Percentiles rank a stretch among this genome's conserved stretches.
Conservation (phyloP, 1,140 invertebrate genomes). For the Sitobion miscanthi region DNA sequence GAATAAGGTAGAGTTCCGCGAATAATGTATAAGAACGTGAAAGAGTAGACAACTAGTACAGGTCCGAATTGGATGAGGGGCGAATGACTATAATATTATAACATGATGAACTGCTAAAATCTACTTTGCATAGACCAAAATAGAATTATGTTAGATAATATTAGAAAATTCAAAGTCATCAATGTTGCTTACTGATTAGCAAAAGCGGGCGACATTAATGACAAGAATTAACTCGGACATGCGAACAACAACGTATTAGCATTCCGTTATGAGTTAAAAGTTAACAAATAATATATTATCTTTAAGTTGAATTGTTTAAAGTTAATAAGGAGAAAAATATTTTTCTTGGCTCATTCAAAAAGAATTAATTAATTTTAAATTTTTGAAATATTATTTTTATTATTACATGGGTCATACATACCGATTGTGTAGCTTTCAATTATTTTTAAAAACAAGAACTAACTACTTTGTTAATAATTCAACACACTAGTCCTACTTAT, state of each 20-base stretch:
- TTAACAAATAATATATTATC: neutral
- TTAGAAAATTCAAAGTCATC: neutral
- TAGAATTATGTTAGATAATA: neutral
- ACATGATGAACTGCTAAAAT: neutral
- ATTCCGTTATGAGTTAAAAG: neutral
- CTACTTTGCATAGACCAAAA: neutral
- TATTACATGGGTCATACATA: no score
- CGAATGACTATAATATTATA: neutral
- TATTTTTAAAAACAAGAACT: no score
- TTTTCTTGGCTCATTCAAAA: neutral
- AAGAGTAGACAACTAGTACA: neutral
- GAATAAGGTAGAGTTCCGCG: neutral
- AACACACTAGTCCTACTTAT: no score
- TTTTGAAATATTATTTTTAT: no score
- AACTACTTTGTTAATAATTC: no score
- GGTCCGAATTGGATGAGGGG: neutral
- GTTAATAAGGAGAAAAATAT: neutral
- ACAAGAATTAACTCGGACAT: neutral
- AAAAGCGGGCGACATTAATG: neutral
- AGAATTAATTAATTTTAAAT: neutral
- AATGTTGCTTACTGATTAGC: neutral
- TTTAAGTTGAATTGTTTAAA: neutral
- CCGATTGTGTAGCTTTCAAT: no score
- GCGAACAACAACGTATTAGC: neutral
- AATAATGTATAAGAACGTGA: neutral